phyloP scores from a whole-genome alignment of 2,888 invertebrate species.

The Ochropacha duplaris region DNA sequence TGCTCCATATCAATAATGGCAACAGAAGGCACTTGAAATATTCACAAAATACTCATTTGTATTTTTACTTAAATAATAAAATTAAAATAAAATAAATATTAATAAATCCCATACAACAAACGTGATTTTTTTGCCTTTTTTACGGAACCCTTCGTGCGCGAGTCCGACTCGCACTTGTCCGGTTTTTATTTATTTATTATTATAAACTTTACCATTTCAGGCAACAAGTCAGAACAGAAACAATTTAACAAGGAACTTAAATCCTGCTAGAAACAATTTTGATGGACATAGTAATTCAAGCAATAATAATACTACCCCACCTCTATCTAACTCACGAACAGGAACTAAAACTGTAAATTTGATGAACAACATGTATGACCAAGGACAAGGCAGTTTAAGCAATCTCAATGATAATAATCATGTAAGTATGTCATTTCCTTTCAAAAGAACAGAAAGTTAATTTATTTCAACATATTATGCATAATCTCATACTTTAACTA shows the following conservation, averaged over 20 bases:
- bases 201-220: conserved; percentile 40
- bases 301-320: conserved; percentile 64
- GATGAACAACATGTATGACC: conserved; percentile 79
- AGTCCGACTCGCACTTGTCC: too few relatives aligned
- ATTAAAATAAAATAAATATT: too few relatives aligned
- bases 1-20: too few relatives aligned
- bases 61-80: too few relatives aligned
- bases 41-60: too few relatives aligned
- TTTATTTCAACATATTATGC: background rate
- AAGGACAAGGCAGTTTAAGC: conserved; percentile 67
- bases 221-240: conserved; percentile 71
- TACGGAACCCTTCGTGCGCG: too few relatives aligned
- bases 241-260: conserved; percentile 72
- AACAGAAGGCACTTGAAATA: too few relatives aligned
- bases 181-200: too few relatives aligned
- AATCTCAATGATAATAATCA: conserved; percentile 72
- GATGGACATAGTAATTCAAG: conserved; percentile 61
- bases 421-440: conserved; percentile 47
- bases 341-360: conserved; percentile 73
- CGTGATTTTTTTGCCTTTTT: too few relatives aligned
- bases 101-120: too few relatives aligned
- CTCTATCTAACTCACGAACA: conserved; percentile 57
- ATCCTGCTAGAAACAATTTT: conserved; percentile 71
- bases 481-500: background rate
- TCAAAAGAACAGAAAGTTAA: background rate